Evolutionary conservation across 2,113 vertebrate species (phyloP), one percentile per base, ranked within the genome.

Genomic region (Xiphorhynchus elegans): DNA sequence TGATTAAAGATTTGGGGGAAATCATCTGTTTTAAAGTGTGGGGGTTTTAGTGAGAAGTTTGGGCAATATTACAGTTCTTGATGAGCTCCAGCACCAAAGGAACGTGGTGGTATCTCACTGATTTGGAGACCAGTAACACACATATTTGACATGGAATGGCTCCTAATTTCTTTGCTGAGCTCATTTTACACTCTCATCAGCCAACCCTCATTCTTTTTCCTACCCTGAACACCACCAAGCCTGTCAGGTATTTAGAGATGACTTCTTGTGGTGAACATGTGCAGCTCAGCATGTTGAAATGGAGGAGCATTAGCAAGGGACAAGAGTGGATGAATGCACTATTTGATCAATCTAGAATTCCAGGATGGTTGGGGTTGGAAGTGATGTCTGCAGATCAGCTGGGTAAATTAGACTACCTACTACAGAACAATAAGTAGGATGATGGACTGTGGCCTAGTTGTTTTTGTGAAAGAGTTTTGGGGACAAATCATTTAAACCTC

Each of bases 1-100:
- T 80, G 84, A 95, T 95, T 96, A 94, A 96, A 94, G 70, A 94
- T n/a, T 88, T 81, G 84, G 81, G 67, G 79, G 55, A 93, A 96
- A 93, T 94, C 9, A 76, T 59, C 70, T 55, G 25, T 4, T 90
- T 75, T 87, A 20, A 52, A 80, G 23, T 14, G 56, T 2, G 26
- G 9, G 6, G 13, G 23, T 13, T 40, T 67, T 33, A 44, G 80
- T 35, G 50, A 83, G 75, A 35, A 85, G 37, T 79, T 47, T 66
- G 77, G 49, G 66, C 66, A 60, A 49, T 4, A 2, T 17, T 17
- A 21, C 21, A 8, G 25, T 1, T 56, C 13, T 26, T 14, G 29
- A 33, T 26, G n/a, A 40, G 23, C 47, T 67, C 21, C 7, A 44
- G 35, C 31, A 25, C 29, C 1, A 2, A 42, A 75, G 49, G 29